Evolutionary conservation across 1,140 invertebrate species (phyloP).

Genomic region (Ips typographus): DNA sequence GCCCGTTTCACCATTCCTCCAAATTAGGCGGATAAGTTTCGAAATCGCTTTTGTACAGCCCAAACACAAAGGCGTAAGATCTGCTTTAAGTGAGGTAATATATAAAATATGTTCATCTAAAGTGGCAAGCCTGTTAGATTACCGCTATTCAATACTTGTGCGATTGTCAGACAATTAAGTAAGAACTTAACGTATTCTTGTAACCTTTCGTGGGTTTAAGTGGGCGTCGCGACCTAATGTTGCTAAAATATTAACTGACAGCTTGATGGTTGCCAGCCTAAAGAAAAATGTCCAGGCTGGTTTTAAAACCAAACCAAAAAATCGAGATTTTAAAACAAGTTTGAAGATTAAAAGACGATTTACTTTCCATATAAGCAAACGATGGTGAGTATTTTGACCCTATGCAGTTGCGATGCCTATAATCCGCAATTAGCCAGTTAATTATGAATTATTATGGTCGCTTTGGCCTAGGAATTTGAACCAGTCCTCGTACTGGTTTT

Average conservation of each 20-base stretch:
- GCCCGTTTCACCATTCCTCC: neutral
- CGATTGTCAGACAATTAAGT: conserved; percentile 12
- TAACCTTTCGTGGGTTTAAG: conserved; percentile 1
- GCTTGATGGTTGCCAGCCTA: too few relatives aligned
- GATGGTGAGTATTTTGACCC: conserved; percentile 10
- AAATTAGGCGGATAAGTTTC: conserved; percentile 1
- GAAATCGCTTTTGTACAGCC: neutral
- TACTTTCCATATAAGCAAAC: conserved; percentile 1
- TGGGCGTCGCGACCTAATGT: neutral
- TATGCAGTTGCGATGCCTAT: conserved; percentile 4
- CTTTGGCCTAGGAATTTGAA: conserved; percentile 20
- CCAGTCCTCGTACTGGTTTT: conserved; percentile 20
- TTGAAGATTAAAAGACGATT: conserved; percentile 7
- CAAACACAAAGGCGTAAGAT: conserved; percentile 1
- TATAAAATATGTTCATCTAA: conserved; percentile 3
- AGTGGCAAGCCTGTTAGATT: conserved; percentile 12
- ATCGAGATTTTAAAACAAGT: neutral
- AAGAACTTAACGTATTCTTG: conserved; percentile 7
- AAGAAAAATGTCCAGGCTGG: too few relatives aligned
- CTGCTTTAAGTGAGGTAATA: conserved; percentile 11
- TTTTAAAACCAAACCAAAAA: neutral
- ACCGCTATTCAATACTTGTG: conserved; percentile 13
- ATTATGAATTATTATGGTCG: conserved; percentile 1
- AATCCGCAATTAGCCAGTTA: conserved; percentile 12
- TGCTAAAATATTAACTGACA: too few relatives aligned